phyloP scores from a whole-genome alignment of 2,113 vertebrate genomes.

The Monopterus albus region DNA sequence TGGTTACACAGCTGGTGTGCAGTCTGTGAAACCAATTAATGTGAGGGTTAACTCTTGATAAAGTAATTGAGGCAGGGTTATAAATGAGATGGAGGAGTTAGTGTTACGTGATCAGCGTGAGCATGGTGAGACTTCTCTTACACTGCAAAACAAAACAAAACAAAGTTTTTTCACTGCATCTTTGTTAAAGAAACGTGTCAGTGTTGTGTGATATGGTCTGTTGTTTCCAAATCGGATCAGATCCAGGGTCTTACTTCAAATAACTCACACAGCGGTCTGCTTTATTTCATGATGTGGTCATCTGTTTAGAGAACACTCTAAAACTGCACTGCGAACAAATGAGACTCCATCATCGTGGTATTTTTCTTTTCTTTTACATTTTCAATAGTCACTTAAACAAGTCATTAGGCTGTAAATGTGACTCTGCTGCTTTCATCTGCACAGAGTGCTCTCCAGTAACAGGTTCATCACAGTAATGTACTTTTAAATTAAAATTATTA shows the following conservation, averaged over 20 bases:
- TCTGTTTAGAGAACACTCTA: background rate
- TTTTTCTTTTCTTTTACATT: background rate
- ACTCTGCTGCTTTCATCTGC: background rate
- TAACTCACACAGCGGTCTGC: background rate
- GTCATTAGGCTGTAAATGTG: background rate
- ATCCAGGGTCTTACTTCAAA: slow-evolving; percentile 1
- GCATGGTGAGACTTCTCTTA: slow-evolving; percentile 4
- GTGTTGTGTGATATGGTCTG: background rate
- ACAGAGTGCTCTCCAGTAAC: background rate
- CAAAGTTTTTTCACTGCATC: background rate
- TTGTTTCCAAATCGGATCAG: slow-evolving; percentile 12
- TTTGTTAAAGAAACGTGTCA: background rate
- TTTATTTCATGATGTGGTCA: background rate
- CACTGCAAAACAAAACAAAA: background rate
- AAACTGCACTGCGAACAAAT: background rate
- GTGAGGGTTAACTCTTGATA: slow-evolving; percentile 62
- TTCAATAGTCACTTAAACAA: background rate
- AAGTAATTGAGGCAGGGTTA: slow-evolving; percentile 57
- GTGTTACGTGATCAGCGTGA: slow-evolving; percentile 18
- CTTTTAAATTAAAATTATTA: background rate
- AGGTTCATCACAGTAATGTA: background rate
- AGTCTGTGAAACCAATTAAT: slow-evolving; percentile 72
- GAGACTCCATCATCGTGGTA: background rate
- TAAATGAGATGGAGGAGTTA: slow-evolving; percentile 48
- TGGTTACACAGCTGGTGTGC: slow-evolving; percentile 65